Evolutionary conservation across 2,888 invertebrate genomes (phyloP).

Genomic region (Apodemia duryi): DNA sequence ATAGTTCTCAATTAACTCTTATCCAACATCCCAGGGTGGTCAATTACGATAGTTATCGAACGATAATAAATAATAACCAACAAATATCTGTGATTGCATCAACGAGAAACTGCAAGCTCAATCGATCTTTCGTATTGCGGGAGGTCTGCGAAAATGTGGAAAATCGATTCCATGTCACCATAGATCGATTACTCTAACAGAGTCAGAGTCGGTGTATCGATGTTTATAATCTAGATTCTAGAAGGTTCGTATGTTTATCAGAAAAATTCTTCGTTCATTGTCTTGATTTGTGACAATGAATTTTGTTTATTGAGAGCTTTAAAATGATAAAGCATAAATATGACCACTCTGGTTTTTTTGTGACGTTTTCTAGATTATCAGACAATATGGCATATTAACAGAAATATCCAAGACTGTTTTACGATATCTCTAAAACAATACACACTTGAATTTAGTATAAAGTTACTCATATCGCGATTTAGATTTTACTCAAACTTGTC

Average conservation of each 20-base stretch:
- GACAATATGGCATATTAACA: too few species aligned
- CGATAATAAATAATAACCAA: conserved; percentile 14
- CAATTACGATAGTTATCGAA: conserved; percentile 5
- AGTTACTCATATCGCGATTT: too few species aligned
- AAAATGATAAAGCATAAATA: too few species aligned
- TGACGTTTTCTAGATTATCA: too few species aligned
- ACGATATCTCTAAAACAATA: too few species aligned
- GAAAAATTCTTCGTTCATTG: too few species aligned
- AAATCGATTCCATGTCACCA: conserved; percentile 14
- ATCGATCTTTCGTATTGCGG: conserved; percentile 13
- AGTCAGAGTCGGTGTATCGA: conserved; percentile 1
- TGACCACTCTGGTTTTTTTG: too few species aligned
- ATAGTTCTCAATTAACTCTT: conserved; percentile 6
- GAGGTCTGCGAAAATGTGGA: conserved; percentile 14
- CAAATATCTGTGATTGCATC: conserved; percentile 15
- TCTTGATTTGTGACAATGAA: too few species aligned
- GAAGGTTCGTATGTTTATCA: background rate
- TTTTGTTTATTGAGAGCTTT: too few species aligned
- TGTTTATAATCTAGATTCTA: background rate
- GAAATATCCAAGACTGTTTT: too few species aligned
- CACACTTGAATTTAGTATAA: too few species aligned
- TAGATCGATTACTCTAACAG: conserved; percentile 2
- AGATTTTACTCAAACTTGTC: too few species aligned
- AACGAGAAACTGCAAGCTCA: conserved; percentile 7
- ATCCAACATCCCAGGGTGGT: conserved; percentile 6